Evolutionary conservation across 2,113 vertebrate species (phyloP).

Genomic region (Carassius auratus): DNA sequence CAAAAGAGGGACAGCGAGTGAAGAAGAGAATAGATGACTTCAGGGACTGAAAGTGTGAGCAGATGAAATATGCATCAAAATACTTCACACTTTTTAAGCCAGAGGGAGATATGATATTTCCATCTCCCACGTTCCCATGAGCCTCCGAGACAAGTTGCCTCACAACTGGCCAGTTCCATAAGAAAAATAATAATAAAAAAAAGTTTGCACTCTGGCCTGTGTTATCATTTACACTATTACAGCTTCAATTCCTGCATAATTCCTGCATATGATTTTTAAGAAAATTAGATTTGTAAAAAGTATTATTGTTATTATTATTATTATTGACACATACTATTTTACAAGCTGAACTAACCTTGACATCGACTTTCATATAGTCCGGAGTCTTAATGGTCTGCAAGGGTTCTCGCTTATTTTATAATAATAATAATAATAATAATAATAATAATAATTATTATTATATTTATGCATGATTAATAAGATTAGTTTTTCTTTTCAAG

Average conservation of each 20-base stretch:
- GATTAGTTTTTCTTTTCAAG: no score
- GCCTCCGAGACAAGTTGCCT: slow-evolving; percentile 36
- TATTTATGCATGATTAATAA: no score
- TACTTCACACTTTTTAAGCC: slow-evolving; percentile 53
- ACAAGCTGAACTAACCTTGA: no score
- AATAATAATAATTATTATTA: no score
- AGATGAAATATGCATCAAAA: slow-evolving; percentile 61
- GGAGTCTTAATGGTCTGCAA: no score
- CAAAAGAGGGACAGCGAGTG: slow-evolving; percentile 22
- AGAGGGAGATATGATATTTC: slow-evolving; percentile 56
- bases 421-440: no score
- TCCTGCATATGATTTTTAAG: no score
- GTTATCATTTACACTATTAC: slow-evolving; percentile 41
- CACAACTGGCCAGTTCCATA: slow-evolving; percentile 33
- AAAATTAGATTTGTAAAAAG: no score
- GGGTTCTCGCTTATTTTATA: not conserved
- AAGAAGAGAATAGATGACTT: slow-evolving; percentile 54
- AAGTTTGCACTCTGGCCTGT: slow-evolving; percentile 23
- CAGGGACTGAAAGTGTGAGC: slow-evolving; percentile 44
- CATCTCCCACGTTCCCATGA: slow-evolving; percentile 45
- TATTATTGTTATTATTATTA: no score
- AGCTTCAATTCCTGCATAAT: slow-evolving; percentile 28
- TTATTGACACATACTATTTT: no score
- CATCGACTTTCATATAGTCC: no score
- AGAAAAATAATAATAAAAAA: slow-evolving; percentile 28